phyloP scores from a whole-genome alignment of 2,888 invertebrate genomes.

The Drosophila villosipedis region DNA sequence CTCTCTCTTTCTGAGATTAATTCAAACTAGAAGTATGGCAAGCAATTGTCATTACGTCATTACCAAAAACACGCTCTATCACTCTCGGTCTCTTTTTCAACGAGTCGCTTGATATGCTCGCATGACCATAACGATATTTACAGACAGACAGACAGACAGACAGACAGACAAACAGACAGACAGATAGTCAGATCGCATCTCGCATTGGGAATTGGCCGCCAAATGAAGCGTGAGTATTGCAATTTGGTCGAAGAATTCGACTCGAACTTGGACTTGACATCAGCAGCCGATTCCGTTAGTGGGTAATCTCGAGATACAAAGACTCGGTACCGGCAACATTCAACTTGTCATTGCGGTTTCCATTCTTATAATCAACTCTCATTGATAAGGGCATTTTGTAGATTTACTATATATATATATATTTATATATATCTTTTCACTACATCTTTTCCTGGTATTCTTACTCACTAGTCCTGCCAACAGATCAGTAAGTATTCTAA shows the following conservation, averaged over 20 bases:
- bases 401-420: no score
- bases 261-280: constrained; percentile 50
- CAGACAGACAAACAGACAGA: background rate
- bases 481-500: no score
- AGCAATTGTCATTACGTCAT: constrained; percentile 44
- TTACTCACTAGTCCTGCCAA: no score
- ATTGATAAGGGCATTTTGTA: constrained; percentile 22
- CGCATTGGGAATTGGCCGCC: constrained; percentile 11
- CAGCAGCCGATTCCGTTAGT: constrained; percentile 35
- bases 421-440: no score
- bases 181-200: constrained; percentile 16
- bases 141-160: background rate
- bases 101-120: background rate
- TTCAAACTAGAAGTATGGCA: background rate
- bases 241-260: constrained; percentile 28
- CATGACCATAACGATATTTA: constrained; percentile 32
- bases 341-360: constrained; percentile 48
- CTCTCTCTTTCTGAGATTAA: background rate
- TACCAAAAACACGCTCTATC: constrained; percentile 22
- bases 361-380: background rate
- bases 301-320: constrained; percentile 1
- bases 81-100: background rate
- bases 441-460: no score
- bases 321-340: background rate
- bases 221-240: constrained; percentile 57